phyloP scores from a whole-genome alignment of 2,113 vertebrate genomes.

The Campylomormyrus numenius region DNA sequence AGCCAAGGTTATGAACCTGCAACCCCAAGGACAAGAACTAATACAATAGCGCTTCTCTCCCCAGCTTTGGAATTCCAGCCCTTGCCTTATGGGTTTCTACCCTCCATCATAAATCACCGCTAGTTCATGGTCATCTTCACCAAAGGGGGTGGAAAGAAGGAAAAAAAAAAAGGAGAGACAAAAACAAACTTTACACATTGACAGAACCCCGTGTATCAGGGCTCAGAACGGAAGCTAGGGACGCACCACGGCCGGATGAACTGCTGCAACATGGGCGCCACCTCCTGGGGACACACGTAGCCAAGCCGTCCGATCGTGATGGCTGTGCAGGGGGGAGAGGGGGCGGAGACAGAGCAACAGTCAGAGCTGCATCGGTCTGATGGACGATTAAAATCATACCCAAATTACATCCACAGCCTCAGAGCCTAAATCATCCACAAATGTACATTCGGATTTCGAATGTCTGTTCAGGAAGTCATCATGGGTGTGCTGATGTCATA shows the following conservation, averaged over 20 bases:
- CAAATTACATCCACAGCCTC: neutral
- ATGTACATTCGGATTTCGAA: slow-evolving; percentile 9
- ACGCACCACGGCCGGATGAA: slow-evolving; percentile 89
- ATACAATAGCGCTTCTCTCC: neutral
- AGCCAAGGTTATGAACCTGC: neutral
- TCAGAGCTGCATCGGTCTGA: neutral
- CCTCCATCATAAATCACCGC: neutral
- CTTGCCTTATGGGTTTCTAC: neutral
- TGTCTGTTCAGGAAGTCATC: slow-evolving; percentile 18
- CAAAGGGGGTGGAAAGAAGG: neutral
- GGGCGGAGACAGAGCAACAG: neutral
- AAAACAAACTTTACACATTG: neutral
- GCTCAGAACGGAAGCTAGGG: neutral
- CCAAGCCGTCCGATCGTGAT: slow-evolving; percentile 89
- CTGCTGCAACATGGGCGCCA: slow-evolving; percentile 85
- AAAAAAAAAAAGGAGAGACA: too few species aligned
- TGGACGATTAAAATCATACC: neutral
- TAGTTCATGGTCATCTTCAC: neutral
- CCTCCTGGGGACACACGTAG: slow-evolving; percentile 91
- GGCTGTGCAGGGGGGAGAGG: slow-evolving; percentile 49
- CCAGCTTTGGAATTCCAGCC: neutral
- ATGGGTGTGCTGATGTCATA: neutral
- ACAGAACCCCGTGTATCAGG: neutral
- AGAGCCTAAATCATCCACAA: slow-evolving; percentile 18
- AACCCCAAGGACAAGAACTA: neutral